Percentiles rank a stretch among this genome's conserved stretches.
phyloP scores from a whole-genome alignment of 92 coral and sea anemone species.

The Pocillopora meandrina region DNA sequence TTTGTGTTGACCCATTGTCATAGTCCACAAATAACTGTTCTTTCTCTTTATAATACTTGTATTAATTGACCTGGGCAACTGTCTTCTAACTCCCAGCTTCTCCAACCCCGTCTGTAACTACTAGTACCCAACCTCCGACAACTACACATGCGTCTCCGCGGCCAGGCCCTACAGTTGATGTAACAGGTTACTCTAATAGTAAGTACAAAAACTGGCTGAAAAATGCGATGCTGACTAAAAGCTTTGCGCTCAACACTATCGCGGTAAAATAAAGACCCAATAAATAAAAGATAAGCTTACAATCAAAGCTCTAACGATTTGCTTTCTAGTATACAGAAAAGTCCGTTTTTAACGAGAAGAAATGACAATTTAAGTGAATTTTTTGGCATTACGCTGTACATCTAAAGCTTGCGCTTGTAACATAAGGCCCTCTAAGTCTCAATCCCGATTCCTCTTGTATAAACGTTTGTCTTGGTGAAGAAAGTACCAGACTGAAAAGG shows the following conservation, averaged over 20 bases:
- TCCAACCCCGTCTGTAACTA: constrained; percentile 32
- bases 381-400: too few relatives aligned
- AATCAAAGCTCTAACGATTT: background rate
- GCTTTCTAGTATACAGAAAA: background rate
- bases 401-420: background rate
- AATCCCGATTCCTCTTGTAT: background rate
- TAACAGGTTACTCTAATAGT: constrained; percentile 1
- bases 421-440: too few relatives aligned
- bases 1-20: background rate
- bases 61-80: constrained; percentile 33
- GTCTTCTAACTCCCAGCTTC: constrained; percentile 46
- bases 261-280: background rate
- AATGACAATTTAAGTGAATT: background rate
- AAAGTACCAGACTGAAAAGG: background rate
- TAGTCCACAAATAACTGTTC: background rate
- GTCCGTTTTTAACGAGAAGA: background rate
- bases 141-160: constrained; percentile 12
- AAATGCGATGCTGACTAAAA: background rate
- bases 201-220: constrained; percentile 13
- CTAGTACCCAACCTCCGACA: background rate
- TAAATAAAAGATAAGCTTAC: background rate
- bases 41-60: constrained; percentile 2
- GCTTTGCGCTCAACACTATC: background rate
- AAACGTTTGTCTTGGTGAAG: background rate
- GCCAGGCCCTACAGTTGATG: constrained; percentile 17